Evolutionary conservation across 2,888 invertebrate genomes (phyloP), one percentile per base, ranked within the genome.

Genomic region (Daptonema setosum): DNA sequence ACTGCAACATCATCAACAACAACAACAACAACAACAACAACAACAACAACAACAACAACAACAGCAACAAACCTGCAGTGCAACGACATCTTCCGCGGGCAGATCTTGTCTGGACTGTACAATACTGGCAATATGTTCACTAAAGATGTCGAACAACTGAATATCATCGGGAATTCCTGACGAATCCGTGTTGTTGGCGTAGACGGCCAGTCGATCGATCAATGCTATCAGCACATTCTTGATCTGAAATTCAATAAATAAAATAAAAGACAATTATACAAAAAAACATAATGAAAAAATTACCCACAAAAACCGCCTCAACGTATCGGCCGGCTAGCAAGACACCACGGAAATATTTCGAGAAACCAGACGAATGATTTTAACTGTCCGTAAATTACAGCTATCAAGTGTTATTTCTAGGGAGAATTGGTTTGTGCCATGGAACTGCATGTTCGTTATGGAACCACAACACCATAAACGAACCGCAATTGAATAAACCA

Each of bases 181-280:
- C 11, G 72, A 72, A 60, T 75, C 74, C 5, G 62, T 59, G 11
- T 28, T 2, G 26, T 22, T 17, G 28, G 64, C 64, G 59, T 61
- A 68, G 22, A 62, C 56, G 24, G 65, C 63, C 45, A 65, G 60
- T 55, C 76, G 72, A 71, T 97, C 93, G 65, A 97, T 95, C 35
- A 97, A 76, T 1, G 91, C 85, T 62, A 93, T 93, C 60, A 97
- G 87, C 60, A 97, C 88, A 71, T 91, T 93, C 75, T 95, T 95
- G 8, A 68, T 61, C 51, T 93, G 93, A 22, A 95, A 93, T 45
- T 45, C n/a, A 22, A 45, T 22, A 22, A n/a, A 35, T 35, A 11
- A 11, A 35, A 35, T 35, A 11, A 8, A 35, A 35, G 8, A 35
- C 35, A 35, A 11, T 11, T 11, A 35, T 17, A 35, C 11, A 35